Evolutionary conservation across 1,140 invertebrate genomes (phyloP), one percentile per base, ranked within the genome.

Genomic region (Plectus sambesii): DNA sequence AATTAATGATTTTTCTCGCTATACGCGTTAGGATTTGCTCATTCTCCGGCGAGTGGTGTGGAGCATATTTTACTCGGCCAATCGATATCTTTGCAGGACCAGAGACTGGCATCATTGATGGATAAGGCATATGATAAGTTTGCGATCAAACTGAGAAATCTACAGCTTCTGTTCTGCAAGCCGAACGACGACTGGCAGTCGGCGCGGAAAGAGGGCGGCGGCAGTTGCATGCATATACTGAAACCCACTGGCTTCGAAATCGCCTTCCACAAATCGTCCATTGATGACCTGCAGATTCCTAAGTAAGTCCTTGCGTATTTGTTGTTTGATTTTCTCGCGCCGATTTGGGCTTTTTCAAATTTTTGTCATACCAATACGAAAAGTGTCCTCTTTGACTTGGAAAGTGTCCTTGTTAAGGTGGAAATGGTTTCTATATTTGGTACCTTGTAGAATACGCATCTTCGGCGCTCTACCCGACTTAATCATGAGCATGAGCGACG

Each of bases 231-330:
- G 43, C 76, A 79, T 61, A 61, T 79, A 12, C 58, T 93, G 8
- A 77, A 81, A 55, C 90, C 87, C 5, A 83, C 84, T 2, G 82
- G 78, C 47, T 71, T 94, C 5, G 74, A 78, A 49, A 73, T 96
- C 29, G 75, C 81, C 53, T 78, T 92, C 27, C 78, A 83, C 45
- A 83, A 87, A 60, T 89, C 86, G 65, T 75, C 93, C 15, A 78
- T 97, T 30, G 82, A 93, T 65, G 89, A 96, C 74, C 82, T 87
- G 0, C 69, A 83, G 17, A 73, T 97, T 54, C 85, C 90, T 0
- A 85, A 86, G 71, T 75, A 68, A 68, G 56, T 45, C 36, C 26
- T 43, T 68, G 20, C n/a, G n/a, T n/a, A n/a, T n/a, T n/a, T n/a
- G n/a, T n/a, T n/a, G n/a, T n/a, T n/a, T n/a, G n/a, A n/a, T n/a